These are phyloP conservation scores for Tenebrio molitor DNA, from an alignment of 1,140 invertebrate genomes.

Conservation along the genomic window DNA sequence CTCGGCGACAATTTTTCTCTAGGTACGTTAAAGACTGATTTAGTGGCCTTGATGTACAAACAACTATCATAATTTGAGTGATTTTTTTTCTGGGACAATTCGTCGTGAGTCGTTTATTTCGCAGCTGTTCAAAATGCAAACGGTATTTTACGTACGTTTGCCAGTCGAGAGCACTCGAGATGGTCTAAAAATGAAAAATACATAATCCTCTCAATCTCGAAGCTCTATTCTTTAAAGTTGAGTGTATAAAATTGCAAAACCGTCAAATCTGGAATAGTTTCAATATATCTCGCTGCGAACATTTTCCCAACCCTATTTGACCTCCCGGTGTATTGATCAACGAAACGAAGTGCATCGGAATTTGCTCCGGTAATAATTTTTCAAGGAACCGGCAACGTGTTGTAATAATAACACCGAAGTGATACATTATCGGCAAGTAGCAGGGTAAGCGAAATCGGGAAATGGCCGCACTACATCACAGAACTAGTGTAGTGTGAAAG, in stretches of 20 bases:
- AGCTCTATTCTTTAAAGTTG: background rate
- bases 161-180: background rate
- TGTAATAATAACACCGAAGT: conserved; percentile 17
- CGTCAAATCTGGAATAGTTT: conserved; percentile 24
- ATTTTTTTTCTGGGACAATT: too few species aligned
- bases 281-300: background rate
- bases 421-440: conserved; percentile 26
- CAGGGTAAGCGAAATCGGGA: conserved; percentile 18
- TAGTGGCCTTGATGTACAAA: too few species aligned
- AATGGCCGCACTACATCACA: conserved; percentile 32
- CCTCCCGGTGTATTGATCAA: background rate
- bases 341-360: too few species aligned
- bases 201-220: conserved; percentile 15
- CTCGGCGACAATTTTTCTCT: too few species aligned
- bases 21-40: too few species aligned
- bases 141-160: background rate
- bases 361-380: background rate
- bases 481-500: conserved; percentile 43
- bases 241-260: conserved; percentile 4
- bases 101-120: background rate
- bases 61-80: too few species aligned
- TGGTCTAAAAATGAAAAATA: conserved; percentile 1
- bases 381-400: conserved; percentile 19
- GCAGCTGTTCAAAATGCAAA: background rate
- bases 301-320: background rate